Evolutionary conservation across 2,888 invertebrate genomes (phyloP), one percentile per base, ranked within the genome.

Genomic region (Ferrisia virgata): DNA sequence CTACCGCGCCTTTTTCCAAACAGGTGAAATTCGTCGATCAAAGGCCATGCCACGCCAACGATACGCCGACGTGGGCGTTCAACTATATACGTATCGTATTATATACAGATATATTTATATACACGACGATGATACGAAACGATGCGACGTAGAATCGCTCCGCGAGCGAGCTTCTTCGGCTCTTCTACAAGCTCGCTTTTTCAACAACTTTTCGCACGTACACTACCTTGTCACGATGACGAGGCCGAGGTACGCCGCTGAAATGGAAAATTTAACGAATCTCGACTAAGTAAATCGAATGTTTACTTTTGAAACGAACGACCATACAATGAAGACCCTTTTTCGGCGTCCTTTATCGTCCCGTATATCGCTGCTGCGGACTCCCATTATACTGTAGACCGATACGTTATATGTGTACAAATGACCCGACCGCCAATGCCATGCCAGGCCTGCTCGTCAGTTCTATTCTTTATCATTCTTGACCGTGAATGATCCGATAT

Each of bases 21-120:
- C 64, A 64, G 64, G 64, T 64, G 64, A 64, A 64, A 64, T 64
- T 64, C 28, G 28, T 64, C 64, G 64, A 64, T 64, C 64, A 64
- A 64, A 64, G 28, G 64, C 64, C 28, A 28, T 28, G 64, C 31
- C 64, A 28, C 58, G 11, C 22, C 22, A 18, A 18, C 8, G 25
- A 22, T 5, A 58, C 9, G 25, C 25, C 22, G 9, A 11, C 25
- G 64, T 64, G 28, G 64, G 64, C 64, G 64, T 64, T 64, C 53
- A 22, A 53, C 53, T 53, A 22, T 22, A 53, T 53, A 47, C n/a
- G 47, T n/a, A n/a, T 47, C 47, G 11, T 47, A n/a, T n/a, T 47
- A 15, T 13, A 15, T 47, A 3, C n/a, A 2, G 13, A 3, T 5
- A n/a, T n/a, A n/a, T 2, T 15, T 22, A 8, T n/a, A 53, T 53